Conservation (phyloP, 2,888 invertebrate species). For the Lordiphosa andalusiaca region DNA sequence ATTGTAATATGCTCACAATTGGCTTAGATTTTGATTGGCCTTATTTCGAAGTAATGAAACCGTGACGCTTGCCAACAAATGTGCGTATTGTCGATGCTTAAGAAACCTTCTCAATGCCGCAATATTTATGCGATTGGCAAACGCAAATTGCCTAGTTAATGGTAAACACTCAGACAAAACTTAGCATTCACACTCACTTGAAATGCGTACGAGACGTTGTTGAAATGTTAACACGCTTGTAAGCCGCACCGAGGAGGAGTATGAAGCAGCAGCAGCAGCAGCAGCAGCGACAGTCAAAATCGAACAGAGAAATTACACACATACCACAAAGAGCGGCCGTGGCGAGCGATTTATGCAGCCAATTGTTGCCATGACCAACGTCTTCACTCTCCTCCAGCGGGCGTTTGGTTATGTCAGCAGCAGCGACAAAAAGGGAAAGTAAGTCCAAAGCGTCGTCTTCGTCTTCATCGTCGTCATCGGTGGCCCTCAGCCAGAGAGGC, state of each 20-base stretch:
- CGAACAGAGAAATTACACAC: conserved; percentile 42
- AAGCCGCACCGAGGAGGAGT: conserved; percentile 30
- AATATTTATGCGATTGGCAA: conserved; percentile 19
- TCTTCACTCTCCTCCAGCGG: conserved; percentile 19
- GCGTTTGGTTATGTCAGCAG: conserved; percentile 60
- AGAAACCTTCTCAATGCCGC: conserved; percentile 47
- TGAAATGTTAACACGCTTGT: conserved; percentile 59
- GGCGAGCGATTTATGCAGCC: conserved; percentile 45
- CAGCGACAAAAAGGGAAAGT: conserved; percentile 66
- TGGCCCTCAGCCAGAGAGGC: conserved; percentile 44
- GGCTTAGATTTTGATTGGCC: conserved; percentile 26
- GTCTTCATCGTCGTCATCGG: conserved; percentile 25
- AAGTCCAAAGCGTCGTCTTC: conserved; percentile 41
- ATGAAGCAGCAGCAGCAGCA: conserved; percentile 20
- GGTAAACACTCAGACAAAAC: conserved; percentile 25
- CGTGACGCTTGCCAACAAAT: conserved; percentile 42
- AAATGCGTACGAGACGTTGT: conserved; percentile 22
- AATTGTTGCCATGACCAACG: conserved; percentile 37
- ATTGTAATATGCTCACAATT: no score
- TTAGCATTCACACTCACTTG: conserved; percentile 37
- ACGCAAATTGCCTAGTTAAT: conserved; percentile 33
- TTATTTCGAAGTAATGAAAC: conserved; percentile 46
- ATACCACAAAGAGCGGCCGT: conserved; percentile 30
- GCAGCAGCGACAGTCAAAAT: conserved; percentile 20
- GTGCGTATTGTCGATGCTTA: conserved; percentile 11